A percentile compares a stretch with the other conserved stretches of the same genome.
Evolutionary conservation across 2,888 invertebrate genomes (phyloP).

Genomic region (Calliphora vomitoria): DNA sequence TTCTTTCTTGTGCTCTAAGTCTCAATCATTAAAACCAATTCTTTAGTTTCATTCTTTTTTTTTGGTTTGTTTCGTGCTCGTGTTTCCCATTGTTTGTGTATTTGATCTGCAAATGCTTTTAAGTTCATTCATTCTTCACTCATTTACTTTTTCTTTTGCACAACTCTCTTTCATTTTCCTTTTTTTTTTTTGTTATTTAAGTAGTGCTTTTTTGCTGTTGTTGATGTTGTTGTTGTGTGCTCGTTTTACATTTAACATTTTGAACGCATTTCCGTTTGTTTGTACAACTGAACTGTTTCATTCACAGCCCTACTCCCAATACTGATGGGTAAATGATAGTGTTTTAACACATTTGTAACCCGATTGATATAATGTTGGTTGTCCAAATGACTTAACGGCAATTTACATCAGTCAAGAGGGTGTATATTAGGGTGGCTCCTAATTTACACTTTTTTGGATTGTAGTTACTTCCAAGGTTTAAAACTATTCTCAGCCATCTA

Average conservation of each 20-base stretch:
- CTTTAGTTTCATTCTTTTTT: constrained; percentile 27
- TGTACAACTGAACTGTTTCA: constrained; percentile 52
- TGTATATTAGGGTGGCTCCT: neutral
- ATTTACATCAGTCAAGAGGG: neutral
- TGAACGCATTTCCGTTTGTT: constrained; percentile 73
- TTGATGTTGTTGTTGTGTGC: constrained; percentile 35
- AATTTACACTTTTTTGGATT: too few species aligned
- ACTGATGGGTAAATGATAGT: constrained; percentile 1
- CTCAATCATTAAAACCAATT: constrained; percentile 58
- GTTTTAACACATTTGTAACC: constrained; percentile 45
- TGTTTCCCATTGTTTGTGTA: constrained; percentile 64
- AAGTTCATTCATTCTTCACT: constrained; percentile 63
- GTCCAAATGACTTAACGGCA: neutral
- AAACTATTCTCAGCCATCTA: too few species aligned
- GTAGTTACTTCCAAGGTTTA: too few species aligned
- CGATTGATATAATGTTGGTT: neutral
- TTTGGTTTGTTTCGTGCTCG: constrained; percentile 55
- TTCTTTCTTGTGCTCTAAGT: constrained; percentile 12
- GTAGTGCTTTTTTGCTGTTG: constrained; percentile 16
- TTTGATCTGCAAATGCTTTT: constrained; percentile 72
- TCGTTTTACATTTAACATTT: constrained; percentile 71
- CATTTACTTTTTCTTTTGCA: constrained; percentile 3
- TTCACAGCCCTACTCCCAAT: constrained; percentile 34
- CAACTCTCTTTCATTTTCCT: constrained; percentile 41
- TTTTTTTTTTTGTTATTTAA: constrained; percentile 38